These are phyloP conservation scores for Balaenoptera acutorostrata DNA, from an alignment of 2,113 vertebrate genomes.

Conservation along the genomic window DNA sequence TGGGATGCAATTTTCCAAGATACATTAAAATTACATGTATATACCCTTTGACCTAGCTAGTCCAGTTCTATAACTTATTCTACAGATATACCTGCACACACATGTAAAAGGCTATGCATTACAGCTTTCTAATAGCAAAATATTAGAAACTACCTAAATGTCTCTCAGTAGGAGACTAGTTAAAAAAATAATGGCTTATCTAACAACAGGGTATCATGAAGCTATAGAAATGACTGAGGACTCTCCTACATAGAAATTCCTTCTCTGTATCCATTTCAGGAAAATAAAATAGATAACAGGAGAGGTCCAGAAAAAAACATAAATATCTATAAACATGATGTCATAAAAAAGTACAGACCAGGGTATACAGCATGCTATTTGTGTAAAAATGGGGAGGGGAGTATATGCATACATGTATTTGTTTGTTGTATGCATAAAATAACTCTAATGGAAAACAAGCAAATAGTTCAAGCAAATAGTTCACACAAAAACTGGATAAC, in stretches of 20 bases:
- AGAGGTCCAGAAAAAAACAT: background rate
- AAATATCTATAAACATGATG: background rate
- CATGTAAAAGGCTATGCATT: background rate
- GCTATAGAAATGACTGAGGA: background rate
- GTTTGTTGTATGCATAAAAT: background rate
- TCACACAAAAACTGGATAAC: background rate
- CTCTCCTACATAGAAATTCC: background rate
- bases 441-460: background rate
- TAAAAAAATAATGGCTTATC: background rate
- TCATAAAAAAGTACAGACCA: background rate
- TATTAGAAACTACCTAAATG: background rate
- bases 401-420: background rate
- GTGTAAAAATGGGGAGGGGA: background rate
- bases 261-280: background rate
- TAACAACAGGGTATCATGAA: background rate
- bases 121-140: background rate
- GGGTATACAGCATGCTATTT: background rate
- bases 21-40: conserved; percentile 5
- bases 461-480: too few relatives aligned
- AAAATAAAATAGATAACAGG: conserved; percentile 20
- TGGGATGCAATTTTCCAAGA: background rate
- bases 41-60: background rate
- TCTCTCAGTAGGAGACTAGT: background rate
- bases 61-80: background rate
- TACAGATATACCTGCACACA: background rate